Conservation (phyloP, 2,797 vertebrate species). For the Gymnoscopelus braueri region DNA sequence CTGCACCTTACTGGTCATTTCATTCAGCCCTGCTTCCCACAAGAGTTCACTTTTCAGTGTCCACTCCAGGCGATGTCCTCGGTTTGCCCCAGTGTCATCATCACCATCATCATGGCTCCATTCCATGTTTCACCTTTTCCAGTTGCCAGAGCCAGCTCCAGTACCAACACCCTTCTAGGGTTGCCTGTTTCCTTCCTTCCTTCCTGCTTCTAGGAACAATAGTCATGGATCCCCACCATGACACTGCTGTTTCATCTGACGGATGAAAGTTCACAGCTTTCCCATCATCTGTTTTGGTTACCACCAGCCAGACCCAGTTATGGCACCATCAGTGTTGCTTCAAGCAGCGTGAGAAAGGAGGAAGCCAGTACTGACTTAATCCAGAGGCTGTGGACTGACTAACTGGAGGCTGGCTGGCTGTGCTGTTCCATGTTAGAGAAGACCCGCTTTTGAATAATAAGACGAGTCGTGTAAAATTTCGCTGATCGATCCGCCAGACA, state of each 20-base stretch:
- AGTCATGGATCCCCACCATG: slow-evolving; percentile 48
- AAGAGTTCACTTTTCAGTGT: not conserved
- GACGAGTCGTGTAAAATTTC: slow-evolving; percentile 14
- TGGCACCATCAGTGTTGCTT: slow-evolving; percentile 31
- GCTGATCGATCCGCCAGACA: not conserved
- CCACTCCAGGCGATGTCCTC: not conserved
- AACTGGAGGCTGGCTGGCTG: slow-evolving; percentile 15
- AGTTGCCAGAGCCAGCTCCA: slow-evolving; percentile 41
- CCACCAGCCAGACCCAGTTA: slow-evolving; percentile 11
- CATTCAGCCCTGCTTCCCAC: not conserved
- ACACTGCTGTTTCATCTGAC: slow-evolving; percentile 44
- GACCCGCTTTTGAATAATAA: slow-evolving; percentile 40
- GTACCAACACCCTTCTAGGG: slow-evolving; percentile 55
- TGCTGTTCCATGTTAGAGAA: slow-evolving; percentile 4
- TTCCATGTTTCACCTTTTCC: slow-evolving; percentile 44
- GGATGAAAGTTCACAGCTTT: slow-evolving; percentile 63
- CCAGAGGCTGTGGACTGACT: slow-evolving; percentile 22
- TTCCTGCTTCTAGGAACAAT: slow-evolving; percentile 50
- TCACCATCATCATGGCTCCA: slow-evolving; percentile 10
- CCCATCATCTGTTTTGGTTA: slow-evolving; percentile 50
- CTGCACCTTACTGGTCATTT: not conserved
- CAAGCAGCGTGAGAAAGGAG: slow-evolving; percentile 66
- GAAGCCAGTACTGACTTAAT: slow-evolving; percentile 46
- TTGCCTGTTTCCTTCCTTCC: slow-evolving; percentile 64
- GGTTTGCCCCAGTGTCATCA: slow-evolving; percentile 4